Base-by-base conservation (phyloP, 2,888 invertebrate genomes). In the Labia minor region DNA sequence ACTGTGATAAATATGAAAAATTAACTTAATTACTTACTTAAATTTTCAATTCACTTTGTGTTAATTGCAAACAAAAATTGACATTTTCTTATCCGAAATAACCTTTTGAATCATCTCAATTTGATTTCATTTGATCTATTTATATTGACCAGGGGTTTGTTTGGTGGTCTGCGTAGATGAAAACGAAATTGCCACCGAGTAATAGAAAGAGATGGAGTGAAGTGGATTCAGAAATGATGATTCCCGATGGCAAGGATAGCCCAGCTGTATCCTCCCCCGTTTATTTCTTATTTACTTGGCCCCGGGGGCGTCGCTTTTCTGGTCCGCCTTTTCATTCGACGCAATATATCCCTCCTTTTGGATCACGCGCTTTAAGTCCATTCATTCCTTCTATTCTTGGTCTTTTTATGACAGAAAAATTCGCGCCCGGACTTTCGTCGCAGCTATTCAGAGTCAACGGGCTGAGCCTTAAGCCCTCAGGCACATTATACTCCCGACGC, bases 211-310 rank as follows among this genome's bases (percentile, higher is more conserved):
- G 49, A 49, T 49, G 16, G 49, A n/a, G 8, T 49, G 49, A 49
- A 49, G 49, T 49, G 49, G 49, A 49, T 49, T 49, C 49, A 49
- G 49, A 49, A 49, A 49, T 49, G 49, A 49, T 49, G 49, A 49
- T 49, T 49, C 49, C 49, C 49, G 3, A 14, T n/a, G 49, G 49
- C 49, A 11, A 26, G 26, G 26, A 16, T 4, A 49, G 49, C 49
- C 6, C 49, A 49, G 49, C 49, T 49, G 49, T 49, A 49, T 49
- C 49, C 16, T 49, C 49, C 49, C 49, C 16, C 49, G 49, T 49
- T 49, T 49, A 49, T 49, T 49, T 49, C 49, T 49, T 49, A 49
- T 49, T 49, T 49, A 49, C 49, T 49, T 49, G 49, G 26, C 26
- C 26, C 26, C 26, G 26, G 14, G 49, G 49, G 49, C 16, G 49